A percentile compares a stretch with the other conserved stretches of the same genome.
These are phyloP conservation scores for Neomonachus schauinslandi DNA, from an alignment of 2,113 vertebrate species.

Conservation along the genomic window DNA sequence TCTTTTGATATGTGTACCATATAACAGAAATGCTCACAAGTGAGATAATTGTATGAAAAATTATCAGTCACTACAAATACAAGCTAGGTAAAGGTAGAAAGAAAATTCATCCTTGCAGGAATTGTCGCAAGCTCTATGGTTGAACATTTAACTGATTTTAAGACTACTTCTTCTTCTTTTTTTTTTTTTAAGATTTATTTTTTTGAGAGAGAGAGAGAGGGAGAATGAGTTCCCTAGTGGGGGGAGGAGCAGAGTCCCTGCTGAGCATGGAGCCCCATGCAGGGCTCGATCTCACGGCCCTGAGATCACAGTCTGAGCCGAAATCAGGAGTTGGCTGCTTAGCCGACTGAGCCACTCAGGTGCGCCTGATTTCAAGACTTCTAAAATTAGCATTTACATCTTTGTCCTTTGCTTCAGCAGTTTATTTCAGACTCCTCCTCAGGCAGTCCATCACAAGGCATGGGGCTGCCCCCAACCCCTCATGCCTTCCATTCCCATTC, in stretches of 20 bases:
- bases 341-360: not conserved
- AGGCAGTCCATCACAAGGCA: not conserved
- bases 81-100: not conserved
- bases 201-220: no score
- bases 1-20: not conserved
- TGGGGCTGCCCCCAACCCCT: not conserved
- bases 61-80: not conserved
- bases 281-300: no score
- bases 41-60: not conserved
- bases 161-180: not conserved
- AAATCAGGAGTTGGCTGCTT: not conserved
- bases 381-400: not conserved
- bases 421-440: not conserved
- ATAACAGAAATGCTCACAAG: not conserved
- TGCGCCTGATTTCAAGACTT: not conserved
- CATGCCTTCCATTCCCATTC: not conserved
- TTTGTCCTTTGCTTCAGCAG: not conserved
- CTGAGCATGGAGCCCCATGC: no score
- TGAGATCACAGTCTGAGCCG: not conserved
- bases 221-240: no score
- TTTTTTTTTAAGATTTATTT: no score
- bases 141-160: not conserved
- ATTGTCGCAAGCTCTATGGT: not conserved
- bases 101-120: not conserved
- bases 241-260: no score